Percentiles rank a stretch among this genome's conserved stretches.
These are phyloP conservation scores for Azorinus chamasolen DNA, from an alignment of 2,888 invertebrate genomes.

Conservation along the genomic window DNA sequence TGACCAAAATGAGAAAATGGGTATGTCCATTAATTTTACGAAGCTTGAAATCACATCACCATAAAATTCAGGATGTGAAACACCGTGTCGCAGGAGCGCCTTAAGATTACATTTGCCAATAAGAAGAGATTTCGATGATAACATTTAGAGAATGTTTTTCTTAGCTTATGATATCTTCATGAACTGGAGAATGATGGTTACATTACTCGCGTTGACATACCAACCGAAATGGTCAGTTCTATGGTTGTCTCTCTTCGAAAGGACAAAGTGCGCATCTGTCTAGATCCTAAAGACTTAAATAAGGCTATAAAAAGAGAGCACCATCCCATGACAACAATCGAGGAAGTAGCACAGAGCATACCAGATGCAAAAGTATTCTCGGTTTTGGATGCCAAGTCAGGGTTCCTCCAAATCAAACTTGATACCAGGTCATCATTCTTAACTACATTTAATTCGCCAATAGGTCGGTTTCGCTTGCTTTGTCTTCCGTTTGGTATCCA, in stretches of 20 bases:
- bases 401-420: slow-evolving; percentile 67
- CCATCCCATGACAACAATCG: slow-evolving; percentile 46
- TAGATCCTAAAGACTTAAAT: slow-evolving; percentile 53
- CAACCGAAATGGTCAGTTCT: slow-evolving; percentile 49
- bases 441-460: too few species aligned
- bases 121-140: too few species aligned
- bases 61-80: too few species aligned
- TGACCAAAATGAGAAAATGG: too few species aligned
- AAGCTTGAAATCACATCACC: too few species aligned
- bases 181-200: slow-evolving; percentile 66
- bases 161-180: too few species aligned
- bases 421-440: slow-evolving; percentile 57
- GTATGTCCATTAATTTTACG: too few species aligned
- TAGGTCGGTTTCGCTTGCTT: too few species aligned
- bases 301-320: slow-evolving; percentile 42
- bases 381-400: slow-evolving; percentile 60
- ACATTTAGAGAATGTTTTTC: too few species aligned
- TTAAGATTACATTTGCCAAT: too few species aligned
- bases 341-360: slow-evolving; percentile 45
- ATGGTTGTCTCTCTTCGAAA: slow-evolving; percentile 44
- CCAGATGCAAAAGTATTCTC: slow-evolving; percentile 37
- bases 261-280: slow-evolving; percentile 28
- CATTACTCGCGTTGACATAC: slow-evolving; percentile 53
- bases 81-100: too few species aligned
- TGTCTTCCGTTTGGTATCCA: too few species aligned